Evolutionary conservation across 2,888 invertebrate species (phyloP).

Genomic region (Bhutanitis thaidina): DNA sequence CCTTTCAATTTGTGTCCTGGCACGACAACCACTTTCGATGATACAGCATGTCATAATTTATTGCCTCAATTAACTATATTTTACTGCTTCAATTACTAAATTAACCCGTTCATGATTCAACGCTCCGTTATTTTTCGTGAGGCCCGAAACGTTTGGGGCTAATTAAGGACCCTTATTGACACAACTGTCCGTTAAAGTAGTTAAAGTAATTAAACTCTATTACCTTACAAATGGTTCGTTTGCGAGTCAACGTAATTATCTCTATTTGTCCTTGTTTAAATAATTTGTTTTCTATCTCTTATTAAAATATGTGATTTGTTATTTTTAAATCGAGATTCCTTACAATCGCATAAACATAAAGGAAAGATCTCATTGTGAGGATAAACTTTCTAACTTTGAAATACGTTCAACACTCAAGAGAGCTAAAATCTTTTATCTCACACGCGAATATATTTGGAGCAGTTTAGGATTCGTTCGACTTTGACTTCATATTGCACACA

Average conservation of each 20-base stretch:
- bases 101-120: background rate
- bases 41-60: background rate
- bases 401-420: no score
- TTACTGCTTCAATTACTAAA: background rate
- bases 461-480: no score
- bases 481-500: no score
- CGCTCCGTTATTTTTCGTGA: conserved; percentile 2
- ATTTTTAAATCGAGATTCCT: no score
- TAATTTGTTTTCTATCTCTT: no score
- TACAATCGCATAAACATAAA: no score
- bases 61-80: background rate
- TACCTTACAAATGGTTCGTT: conserved; percentile 1
- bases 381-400: no score
- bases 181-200: conserved; percentile 1
- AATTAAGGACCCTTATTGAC: conserved; percentile 3
- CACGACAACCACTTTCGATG: background rate
- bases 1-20: background rate
- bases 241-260: background rate
- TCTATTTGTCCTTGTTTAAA: background rate
- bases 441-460: no score
- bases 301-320: no score
- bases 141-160: background rate
- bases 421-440: no score
- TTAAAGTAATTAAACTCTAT: conserved; percentile 1
- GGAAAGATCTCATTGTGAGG: no score